Evolutionary conservation across 1,140 invertebrate genomes (phyloP).

Genomic region (Drosophila murphyi): DNA sequence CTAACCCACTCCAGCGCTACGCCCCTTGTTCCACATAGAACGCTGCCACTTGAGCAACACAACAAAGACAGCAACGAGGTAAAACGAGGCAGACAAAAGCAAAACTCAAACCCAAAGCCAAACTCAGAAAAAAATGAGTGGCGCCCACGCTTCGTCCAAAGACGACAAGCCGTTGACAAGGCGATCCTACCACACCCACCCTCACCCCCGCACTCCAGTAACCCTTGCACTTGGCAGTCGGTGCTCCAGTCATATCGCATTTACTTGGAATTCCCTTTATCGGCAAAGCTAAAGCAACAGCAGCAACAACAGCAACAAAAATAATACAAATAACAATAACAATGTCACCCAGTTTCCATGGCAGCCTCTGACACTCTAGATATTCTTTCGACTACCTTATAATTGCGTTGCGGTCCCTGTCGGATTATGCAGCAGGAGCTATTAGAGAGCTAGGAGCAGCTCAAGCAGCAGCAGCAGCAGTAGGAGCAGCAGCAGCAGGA

Average conservation of each 20-base stretch:
- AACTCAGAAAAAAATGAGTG: slow-evolving; percentile 4
- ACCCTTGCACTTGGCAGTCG: background rate
- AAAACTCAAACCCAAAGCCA: slow-evolving; percentile 26
- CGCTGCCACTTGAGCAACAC: slow-evolving; percentile 74
- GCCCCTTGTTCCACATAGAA: slow-evolving; percentile 41
- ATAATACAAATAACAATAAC: slow-evolving; percentile 33
- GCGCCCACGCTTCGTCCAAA: slow-evolving; percentile 20
- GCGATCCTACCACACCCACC: slow-evolving; percentile 5
- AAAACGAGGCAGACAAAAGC: slow-evolving; percentile 26
- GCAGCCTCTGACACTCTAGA: slow-evolving; percentile 37
- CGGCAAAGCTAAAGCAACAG: slow-evolving; percentile 42
- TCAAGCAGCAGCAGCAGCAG: slow-evolving; percentile 1
- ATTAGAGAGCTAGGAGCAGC: slow-evolving; percentile 2
- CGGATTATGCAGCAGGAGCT: slow-evolving; percentile 1
- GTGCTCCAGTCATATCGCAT: slow-evolving; percentile 58
- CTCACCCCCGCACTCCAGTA: background rate
- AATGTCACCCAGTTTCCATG: slow-evolving; percentile 79
- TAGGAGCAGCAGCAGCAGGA: background rate
- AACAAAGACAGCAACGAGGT: slow-evolving; percentile 51
- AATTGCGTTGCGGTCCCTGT: slow-evolving; percentile 56
- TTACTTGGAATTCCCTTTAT: slow-evolving; percentile 78
- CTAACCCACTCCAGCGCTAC: too few relatives aligned
- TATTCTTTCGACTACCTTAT: slow-evolving; percentile 35
- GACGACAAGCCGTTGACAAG: slow-evolving; percentile 42
- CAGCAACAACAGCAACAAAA: slow-evolving; percentile 2